A percentile compares a stretch with the other conserved stretches of the same genome.
Evolutionary conservation across 2,113 vertebrate genomes (phyloP).

Genomic region (Morphnarchus princeps): DNA sequence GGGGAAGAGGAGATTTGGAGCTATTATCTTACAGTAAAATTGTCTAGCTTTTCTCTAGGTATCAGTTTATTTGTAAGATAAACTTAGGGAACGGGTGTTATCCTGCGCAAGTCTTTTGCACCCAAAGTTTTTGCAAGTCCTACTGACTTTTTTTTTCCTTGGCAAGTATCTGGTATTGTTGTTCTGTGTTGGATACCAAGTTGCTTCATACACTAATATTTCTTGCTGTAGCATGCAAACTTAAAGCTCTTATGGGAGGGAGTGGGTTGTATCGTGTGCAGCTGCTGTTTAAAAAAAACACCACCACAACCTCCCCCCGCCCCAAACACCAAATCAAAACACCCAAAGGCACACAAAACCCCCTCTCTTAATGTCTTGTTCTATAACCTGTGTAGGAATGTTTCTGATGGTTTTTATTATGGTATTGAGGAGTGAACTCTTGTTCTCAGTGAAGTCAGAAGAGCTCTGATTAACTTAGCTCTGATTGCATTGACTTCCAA

Average conservation of each 20-base stretch:
- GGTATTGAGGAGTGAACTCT: not conserved
- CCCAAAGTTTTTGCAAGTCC: not conserved
- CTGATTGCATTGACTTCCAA: not conserved
- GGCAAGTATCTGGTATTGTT: not conserved
- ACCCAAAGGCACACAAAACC: accelerated
- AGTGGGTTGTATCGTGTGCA: not conserved
- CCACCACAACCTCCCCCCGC: too few relatives aligned
- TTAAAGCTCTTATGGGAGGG: accelerated
- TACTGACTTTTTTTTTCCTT: not conserved
- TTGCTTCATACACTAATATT: not conserved
- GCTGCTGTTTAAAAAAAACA: not conserved
- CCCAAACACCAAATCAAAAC: not conserved
- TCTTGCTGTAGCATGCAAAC: not conserved
- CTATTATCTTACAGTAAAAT: not conserved
- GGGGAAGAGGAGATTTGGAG: not conserved
- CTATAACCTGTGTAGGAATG: not conserved
- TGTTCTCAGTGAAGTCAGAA: not conserved
- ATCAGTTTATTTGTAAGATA: not conserved
- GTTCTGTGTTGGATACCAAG: not conserved
- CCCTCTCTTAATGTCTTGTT: not conserved
- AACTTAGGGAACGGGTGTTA: not conserved
- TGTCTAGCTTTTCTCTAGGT: not conserved
- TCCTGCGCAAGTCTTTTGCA: not conserved
- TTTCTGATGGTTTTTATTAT: not conserved
- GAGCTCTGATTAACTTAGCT: not conserved